Evolutionary conservation across 2,888 invertebrate genomes (phyloP), one percentile per base, ranked within the genome.

Genomic region (Cabera pusaria): DNA sequence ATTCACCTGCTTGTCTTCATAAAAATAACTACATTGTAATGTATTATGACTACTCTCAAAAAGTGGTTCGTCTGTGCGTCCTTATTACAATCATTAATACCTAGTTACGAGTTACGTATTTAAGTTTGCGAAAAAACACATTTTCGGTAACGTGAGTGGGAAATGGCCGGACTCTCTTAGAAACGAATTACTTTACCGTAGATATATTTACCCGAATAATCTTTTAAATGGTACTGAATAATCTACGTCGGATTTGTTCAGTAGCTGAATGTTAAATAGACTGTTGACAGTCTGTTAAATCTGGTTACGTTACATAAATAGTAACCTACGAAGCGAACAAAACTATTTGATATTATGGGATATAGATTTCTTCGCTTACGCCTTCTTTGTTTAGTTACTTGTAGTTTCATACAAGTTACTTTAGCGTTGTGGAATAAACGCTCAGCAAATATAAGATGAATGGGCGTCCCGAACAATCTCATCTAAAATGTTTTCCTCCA

Each of bases 61-160:
- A n/a, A 26, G 12, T 29, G 12, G 19, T 22, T 11, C 23, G 18
- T 24, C 24, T 37, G 24, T 16, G 8, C 29, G 8, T 7, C 16
- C 7, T 2, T 20, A 4, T 9, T 28, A 19, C 25, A 26, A 12
- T 25, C 20, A 25, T 19, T 44, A 34, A 27, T 27, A 38, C 8
- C 10, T 45, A 45, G 29, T 41, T 42, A 39, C 16, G 36, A 35
- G 34, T 37, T 37, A 12, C 18, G 25, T 29, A 38, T 21, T 38
- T 19, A n/a, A 24, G 11, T 24, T 25, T 16, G 29, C 17, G 11
- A 41, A 36, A 41, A 41, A 34, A 32, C 26, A 42, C 22, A 18
- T 27, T 12, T 25, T 18, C 26, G 6, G 18, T 11, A 22, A 32
- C 11, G 24, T 14, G 26, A 14, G 36, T 33, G 19, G 11, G 12